Evolutionary conservation across 2,113 vertebrate genomes (phyloP), one percentile per base, ranked within the genome.

Genomic region (Cariama cristata): DNA sequence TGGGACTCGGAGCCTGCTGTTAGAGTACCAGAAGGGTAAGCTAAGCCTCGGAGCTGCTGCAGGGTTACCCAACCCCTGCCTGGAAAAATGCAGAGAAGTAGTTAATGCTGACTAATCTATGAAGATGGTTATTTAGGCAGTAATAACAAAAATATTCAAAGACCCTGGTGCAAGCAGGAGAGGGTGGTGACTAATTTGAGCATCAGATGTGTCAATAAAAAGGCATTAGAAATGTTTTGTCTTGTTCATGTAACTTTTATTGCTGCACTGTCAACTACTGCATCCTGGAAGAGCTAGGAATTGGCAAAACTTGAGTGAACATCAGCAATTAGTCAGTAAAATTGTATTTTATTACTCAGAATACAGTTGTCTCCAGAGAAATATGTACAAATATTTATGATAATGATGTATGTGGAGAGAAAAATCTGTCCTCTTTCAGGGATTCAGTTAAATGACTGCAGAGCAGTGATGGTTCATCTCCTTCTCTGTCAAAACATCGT

Each of bases 361-460:
- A 23, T 28, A 14, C 23, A 1, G 0, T 1, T 17, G 3, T 5
- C 11, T 44, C n/a, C 35, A 8, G 45, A 4, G 38, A 33, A 38
- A 47, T 12, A 2, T 0, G 3, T 3, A 5, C 9, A 11, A 19
- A 30, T 1, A 2, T 14, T 71, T 16, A 7, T 35, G 44, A 11
- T 22, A 9, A 2, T 9, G 16, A 66, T 76, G 38, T 6, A 3
- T 0, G 14, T 2, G 53, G 22, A 30, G 33, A 24, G 42, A 22
- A 16, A 28, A 21, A 80, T 3, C 27, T 20, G 1, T 9, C 12
- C 9, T 23, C 19, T 14, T 23, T 11, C 19, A 30, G 40, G 42
- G 28, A 1, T 44, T 5, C 0, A 1, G 16, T 23, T 13, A 32
- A 32, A 32, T 2, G 66, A 4, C 27, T 4, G 16, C 17, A 10